Conservation (phyloP, 2,797 vertebrate species). For the Paramormyrops hopkinsi region DNA sequence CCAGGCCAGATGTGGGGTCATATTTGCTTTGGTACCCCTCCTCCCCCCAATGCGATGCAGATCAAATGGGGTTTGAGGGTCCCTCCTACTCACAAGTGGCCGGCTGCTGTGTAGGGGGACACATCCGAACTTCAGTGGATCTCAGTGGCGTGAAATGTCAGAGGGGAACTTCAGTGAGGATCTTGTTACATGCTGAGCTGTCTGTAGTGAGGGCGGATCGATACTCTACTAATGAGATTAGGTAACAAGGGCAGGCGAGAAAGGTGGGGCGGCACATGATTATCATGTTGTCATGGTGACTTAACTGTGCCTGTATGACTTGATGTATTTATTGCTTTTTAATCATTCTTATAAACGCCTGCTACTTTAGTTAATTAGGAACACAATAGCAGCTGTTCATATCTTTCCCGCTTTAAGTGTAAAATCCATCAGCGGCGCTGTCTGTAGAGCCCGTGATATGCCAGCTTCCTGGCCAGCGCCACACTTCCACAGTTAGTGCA, state of each 20-base stretch:
- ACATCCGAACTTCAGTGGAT: conserved; percentile 1
- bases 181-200: conserved; percentile 38
- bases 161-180: conserved; percentile 38
- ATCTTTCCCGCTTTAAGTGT: neutral
- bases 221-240: conserved; percentile 42
- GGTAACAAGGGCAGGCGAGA: neutral
- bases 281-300: neutral
- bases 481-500: neutral
- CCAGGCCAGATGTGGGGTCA: neutral
- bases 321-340: conserved; percentile 16
- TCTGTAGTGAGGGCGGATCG: conserved; percentile 35
- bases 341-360: neutral
- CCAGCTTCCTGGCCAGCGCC: neutral
- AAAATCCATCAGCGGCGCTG: neutral
- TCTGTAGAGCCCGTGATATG: neutral
- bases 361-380: neutral
- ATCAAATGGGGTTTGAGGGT: conserved; percentile 31
- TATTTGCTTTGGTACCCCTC: conserved; percentile 24
- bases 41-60: conserved; percentile 32
- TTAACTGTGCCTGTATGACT: neutral
- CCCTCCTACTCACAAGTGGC: neutral
- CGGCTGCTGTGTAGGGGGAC: neutral
- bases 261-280: neutral
- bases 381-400: neutral
- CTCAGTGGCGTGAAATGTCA: conserved; percentile 40